These are phyloP conservation scores for Andrena dorsata DNA, from an alignment of 2,888 invertebrate species.

Conservation along the genomic window DNA sequence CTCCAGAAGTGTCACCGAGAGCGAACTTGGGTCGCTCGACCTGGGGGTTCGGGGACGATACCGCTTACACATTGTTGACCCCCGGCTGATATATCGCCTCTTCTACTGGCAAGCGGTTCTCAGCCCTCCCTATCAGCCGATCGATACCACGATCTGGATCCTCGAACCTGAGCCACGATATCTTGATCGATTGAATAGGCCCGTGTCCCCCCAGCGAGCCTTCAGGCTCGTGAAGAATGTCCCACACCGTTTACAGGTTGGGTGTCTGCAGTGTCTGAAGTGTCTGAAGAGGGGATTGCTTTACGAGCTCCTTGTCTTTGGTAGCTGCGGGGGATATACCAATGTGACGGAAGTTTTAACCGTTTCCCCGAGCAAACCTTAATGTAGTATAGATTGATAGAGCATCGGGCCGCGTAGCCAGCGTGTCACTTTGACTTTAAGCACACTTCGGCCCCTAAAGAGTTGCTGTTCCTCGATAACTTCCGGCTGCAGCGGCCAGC, in stretches of 20 bases:
- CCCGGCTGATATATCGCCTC: slow-evolving; percentile 81
- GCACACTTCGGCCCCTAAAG: not conserved
- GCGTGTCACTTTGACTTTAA: not conserved
- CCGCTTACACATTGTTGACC: slow-evolving; percentile 83
- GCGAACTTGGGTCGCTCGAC: slow-evolving; percentile 80
- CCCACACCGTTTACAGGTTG: not conserved
- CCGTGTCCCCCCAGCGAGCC: not conserved
- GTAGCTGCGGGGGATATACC: no score
- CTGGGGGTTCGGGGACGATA: slow-evolving; percentile 74
- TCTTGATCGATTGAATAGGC: slow-evolving; percentile 15
- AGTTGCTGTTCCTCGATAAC: not conserved
- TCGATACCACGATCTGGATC: slow-evolving; percentile 56
- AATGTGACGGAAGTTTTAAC: not conserved
- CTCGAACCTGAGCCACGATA: slow-evolving; percentile 12
- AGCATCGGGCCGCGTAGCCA: not conserved
- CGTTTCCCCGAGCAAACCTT: not conserved
- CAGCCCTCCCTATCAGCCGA: slow-evolving; percentile 67
- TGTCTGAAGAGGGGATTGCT: not conserved
- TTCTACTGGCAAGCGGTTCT: slow-evolving; percentile 78
- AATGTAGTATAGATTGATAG: not conserved
- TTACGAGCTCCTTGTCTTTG: not conserved
- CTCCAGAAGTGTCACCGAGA: slow-evolving; percentile 83
- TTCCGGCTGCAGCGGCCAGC: not conserved
- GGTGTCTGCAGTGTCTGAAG: not conserved
- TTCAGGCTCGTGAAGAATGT: not conserved